These are phyloP conservation scores for Oplegnathus fasciatus DNA, from an alignment of 2,113 vertebrate genomes.

Conservation along the genomic window DNA sequence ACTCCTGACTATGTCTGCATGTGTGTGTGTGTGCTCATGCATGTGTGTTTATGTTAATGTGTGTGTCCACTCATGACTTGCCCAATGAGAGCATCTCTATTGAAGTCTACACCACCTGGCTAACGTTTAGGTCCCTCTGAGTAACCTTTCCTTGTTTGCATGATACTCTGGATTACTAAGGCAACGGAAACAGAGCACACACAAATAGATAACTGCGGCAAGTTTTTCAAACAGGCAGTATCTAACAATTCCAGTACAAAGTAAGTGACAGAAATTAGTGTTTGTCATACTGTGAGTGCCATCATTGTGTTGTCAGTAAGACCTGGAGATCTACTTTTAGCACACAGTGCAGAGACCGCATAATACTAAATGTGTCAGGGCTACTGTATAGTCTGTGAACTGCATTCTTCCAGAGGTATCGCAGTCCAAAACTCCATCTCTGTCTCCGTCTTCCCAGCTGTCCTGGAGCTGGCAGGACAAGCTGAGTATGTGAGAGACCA, in stretches of 20 bases:
- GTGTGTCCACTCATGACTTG: not conserved
- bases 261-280: not conserved
- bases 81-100: constrained; percentile 14
- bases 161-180: not conserved
- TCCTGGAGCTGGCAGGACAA: constrained; percentile 69
- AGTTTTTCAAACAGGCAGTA: constrained; percentile 7
- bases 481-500: constrained; percentile 74
- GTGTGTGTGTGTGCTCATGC: constrained; percentile 28
- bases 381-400: constrained; percentile 47
- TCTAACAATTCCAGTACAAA: not conserved
- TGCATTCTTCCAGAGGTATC: constrained; percentile 59
- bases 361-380: constrained; percentile 47
- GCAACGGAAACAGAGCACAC: not conserved
- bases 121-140: constrained; percentile 13
- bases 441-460: constrained; percentile 69
- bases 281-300: not conserved
- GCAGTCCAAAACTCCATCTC: constrained; percentile 47
- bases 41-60: constrained; percentile 17
- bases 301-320: not conserved
- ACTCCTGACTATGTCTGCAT: constrained; percentile 23
- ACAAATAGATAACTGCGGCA: not conserved
- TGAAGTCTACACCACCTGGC: constrained; percentile 29
- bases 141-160: constrained; percentile 22
- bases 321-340: constrained; percentile 13
- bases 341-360: constrained; percentile 17